Conservation (phyloP, 2,113 vertebrate genomes). For the Oncorhynchus tshawytscha region DNA sequence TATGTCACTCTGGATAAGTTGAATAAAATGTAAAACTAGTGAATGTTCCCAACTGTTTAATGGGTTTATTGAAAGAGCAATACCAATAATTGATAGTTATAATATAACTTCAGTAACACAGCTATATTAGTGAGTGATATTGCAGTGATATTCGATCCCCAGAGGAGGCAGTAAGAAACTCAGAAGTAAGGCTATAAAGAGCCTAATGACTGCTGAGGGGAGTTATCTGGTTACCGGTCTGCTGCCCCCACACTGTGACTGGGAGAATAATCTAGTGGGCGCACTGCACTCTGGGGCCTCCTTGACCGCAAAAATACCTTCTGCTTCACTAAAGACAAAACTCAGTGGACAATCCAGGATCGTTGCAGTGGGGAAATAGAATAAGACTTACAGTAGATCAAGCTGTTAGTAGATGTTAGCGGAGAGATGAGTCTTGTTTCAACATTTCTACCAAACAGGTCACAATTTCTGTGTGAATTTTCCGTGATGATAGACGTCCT, state of each 20-base stretch:
- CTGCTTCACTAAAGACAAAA: slow-evolving; percentile 3
- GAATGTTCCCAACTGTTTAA: neutral
- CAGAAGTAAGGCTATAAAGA: neutral
- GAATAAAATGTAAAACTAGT: neutral
- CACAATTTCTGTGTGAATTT: too few species aligned
- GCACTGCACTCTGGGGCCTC: slow-evolving; percentile 37
- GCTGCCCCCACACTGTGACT: slow-evolving; percentile 23
- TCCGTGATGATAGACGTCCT: too few species aligned
- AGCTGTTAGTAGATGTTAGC: neutral
- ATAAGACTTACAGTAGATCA: neutral
- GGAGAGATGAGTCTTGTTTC: neutral
- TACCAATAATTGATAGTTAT: neutral
- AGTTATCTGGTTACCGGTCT: slow-evolving; percentile 46
- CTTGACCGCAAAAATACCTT: slow-evolving; percentile 30
- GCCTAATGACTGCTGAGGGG: slow-evolving; percentile 29
- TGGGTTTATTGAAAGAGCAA: neutral
- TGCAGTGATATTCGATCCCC: neutral
- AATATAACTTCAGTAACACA: neutral
- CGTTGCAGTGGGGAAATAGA: neutral
- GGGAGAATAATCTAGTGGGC: slow-evolving; percentile 27
- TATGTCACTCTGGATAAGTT: too few species aligned
- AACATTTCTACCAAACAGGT: too few species aligned
- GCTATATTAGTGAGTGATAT: neutral
- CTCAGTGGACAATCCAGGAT: neutral
- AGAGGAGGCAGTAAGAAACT: neutral